Evolutionary conservation across 2,888 invertebrate species (phyloP).

Genomic region (Psococerastis gibbosa): DNA sequence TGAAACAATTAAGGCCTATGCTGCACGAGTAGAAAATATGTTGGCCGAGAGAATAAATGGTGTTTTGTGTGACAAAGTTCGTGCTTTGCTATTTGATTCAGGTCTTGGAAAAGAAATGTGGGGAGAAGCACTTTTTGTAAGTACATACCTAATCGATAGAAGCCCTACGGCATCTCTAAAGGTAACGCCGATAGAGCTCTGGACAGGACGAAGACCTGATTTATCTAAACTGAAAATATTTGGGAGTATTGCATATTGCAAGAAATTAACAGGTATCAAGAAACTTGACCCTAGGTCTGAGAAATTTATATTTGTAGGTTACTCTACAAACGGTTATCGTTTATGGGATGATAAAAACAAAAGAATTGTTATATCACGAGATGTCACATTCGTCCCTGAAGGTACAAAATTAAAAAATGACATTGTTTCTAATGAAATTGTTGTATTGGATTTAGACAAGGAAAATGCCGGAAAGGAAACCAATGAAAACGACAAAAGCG

Average conservation of each 20-base stretch:
- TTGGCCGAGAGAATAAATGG: constrained; percentile 15
- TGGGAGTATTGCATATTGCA: constrained; percentile 19
- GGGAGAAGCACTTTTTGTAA: constrained; percentile 20
- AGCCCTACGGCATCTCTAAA: too few species aligned
- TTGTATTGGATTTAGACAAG: not conserved
- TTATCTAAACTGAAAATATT: constrained; percentile 20
- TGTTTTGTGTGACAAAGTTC: constrained; percentile 18
- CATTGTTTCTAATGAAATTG: not conserved
- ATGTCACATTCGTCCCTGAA: constrained; percentile 12
- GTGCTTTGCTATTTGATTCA: constrained; percentile 19
- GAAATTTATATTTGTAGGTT: too few species aligned
- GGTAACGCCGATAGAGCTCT: constrained; percentile 20
- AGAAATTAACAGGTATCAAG: constrained; percentile 17
- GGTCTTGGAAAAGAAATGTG: constrained; percentile 18
- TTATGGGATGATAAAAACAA: constrained; percentile 16
- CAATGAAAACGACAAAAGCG: too few species aligned
- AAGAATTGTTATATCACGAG: constrained; percentile 15
- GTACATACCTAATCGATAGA: constrained; percentile 20
- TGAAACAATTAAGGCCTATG: constrained; percentile 11
- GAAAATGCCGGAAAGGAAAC: not conserved
- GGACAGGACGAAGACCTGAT: constrained; percentile 19
- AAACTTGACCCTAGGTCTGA: constrained; percentile 21
- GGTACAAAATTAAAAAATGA: not conserved
- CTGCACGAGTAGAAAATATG: not conserved
- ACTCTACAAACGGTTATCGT: too few species aligned